Evolutionary conservation across 2,888 invertebrate genomes (phyloP).

Genomic region (Sinelater perroti): DNA sequence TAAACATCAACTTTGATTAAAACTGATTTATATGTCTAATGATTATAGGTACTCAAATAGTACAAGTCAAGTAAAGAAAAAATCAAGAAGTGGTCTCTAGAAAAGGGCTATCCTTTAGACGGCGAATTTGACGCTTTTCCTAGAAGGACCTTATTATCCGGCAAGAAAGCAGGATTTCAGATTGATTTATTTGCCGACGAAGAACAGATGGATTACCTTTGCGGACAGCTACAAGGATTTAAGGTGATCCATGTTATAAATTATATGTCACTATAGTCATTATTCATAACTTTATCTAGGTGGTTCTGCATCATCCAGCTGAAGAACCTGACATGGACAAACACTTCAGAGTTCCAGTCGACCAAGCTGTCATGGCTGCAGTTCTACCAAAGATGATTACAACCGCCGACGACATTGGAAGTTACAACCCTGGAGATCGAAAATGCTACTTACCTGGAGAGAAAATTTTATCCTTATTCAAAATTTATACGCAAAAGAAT

Average conservation of each 20-base stretch:
- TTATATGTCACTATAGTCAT: background rate
- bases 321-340: constrained; percentile 72
- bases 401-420: constrained; percentile 70
- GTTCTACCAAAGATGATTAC: constrained; percentile 77
- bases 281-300: too few species aligned
- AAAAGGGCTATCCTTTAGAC: constrained; percentile 66
- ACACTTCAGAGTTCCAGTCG: constrained; percentile 73
- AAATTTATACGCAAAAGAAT: constrained; percentile 74
- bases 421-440: constrained; percentile 69
- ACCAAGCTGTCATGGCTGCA: constrained; percentile 73
- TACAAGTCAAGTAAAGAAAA: background rate
- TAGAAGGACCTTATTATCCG: constrained; percentile 64
- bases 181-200: constrained; percentile 59
- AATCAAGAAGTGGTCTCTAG: constrained; percentile 68
- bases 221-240: constrained; percentile 24
- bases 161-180: constrained; percentile 55
- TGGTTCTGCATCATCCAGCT: constrained; percentile 72
- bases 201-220: constrained; percentile 16
- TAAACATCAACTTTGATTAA: background rate
- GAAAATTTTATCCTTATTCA: constrained; percentile 69
- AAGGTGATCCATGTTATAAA: constrained; percentile 17
- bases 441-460: constrained; percentile 75
- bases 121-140: constrained; percentile 69
- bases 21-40: background rate
- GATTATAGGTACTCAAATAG: too few species aligned